phyloP scores from a whole-genome alignment of 2,797 vertebrate species.

The Sebastes itinus region DNA sequence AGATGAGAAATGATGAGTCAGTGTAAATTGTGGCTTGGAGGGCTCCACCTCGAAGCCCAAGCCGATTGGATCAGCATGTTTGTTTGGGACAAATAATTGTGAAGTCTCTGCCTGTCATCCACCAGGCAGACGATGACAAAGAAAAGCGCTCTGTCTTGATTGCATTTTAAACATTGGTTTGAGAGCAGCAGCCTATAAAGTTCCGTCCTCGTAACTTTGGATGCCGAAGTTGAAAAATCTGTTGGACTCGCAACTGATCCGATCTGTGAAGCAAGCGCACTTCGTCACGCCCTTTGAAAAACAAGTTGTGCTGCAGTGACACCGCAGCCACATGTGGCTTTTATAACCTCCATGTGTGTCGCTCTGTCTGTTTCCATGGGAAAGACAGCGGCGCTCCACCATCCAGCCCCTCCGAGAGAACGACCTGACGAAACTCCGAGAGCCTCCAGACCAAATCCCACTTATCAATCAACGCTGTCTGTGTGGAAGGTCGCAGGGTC shows the following conservation, averaged over 20 bases:
- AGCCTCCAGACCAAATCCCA: slow-evolving; percentile 18
- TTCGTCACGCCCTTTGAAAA: slow-evolving; percentile 29
- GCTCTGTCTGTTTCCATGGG: slow-evolving; percentile 30
- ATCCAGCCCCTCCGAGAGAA: background rate
- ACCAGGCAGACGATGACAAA: slow-evolving; percentile 26
- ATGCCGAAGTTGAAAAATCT: background rate
- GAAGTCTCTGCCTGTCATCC: slow-evolving; percentile 12
- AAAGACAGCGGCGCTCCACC: slow-evolving; percentile 21
- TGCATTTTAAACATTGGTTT: slow-evolving; percentile 14
- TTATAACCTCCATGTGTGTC: slow-evolving; percentile 45
- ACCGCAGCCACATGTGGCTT: slow-evolving; percentile 53
- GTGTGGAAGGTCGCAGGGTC: slow-evolving; percentile 40
- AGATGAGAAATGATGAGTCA: slow-evolving; percentile 41
- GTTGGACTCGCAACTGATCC: background rate
- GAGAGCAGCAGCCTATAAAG: slow-evolving; percentile 8
- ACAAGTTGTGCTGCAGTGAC: slow-evolving; percentile 29
- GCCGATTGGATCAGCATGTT: slow-evolving; percentile 60
- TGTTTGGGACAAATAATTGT: slow-evolving; percentile 31
- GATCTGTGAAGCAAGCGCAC: slow-evolving; percentile 19
- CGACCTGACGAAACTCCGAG: slow-evolving; percentile 23
- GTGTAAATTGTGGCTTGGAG: slow-evolving; percentile 35
- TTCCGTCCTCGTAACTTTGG: slow-evolving; percentile 9
- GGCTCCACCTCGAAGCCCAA: slow-evolving; percentile 10
- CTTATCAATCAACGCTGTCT: slow-evolving; percentile 17
- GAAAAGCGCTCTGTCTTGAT: background rate